Evolutionary conservation across 1,140 invertebrate species (phyloP).

Genomic region (Hypothenemus hampei): DNA sequence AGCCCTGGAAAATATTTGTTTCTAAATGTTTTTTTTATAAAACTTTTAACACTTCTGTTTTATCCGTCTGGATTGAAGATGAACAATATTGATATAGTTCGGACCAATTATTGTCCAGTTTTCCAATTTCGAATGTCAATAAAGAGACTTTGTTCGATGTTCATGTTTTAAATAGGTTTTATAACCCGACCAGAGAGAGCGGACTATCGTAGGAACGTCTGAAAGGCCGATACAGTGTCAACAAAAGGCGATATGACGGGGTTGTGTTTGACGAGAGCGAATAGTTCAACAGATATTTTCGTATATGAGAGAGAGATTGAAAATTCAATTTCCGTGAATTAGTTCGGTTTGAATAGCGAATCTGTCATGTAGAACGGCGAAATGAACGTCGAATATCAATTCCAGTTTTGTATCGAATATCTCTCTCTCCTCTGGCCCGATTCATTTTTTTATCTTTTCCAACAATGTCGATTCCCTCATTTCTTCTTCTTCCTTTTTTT

Average conservation of each 20-base stretch:
- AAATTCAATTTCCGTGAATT: conserved; percentile 41
- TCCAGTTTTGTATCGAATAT: conserved; percentile 28
- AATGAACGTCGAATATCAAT: conserved; percentile 32
- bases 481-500: no score
- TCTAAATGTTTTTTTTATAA: no score
- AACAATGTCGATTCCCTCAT: no score
- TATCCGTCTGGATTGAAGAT: no score
- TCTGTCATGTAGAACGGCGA: conserved; percentile 35
- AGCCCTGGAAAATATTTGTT: no score
- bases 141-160: conserved; percentile 1
- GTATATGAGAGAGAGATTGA: conserved; percentile 31
- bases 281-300: conserved; percentile 27
- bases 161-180: conserved; percentile 17
- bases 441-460: no score
- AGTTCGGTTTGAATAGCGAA: conserved; percentile 41
- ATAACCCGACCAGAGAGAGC: conserved; percentile 20
- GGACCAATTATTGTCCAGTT: no score
- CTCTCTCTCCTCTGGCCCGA: not conserved
- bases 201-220: conserved; percentile 8
- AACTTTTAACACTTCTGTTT: no score
- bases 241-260: conserved; percentile 33
- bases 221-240: conserved; percentile 29
- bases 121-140: conserved; percentile 14
- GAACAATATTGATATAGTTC: no score
- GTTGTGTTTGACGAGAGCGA: conserved; percentile 35